phyloP scores from a whole-genome alignment of 2,888 invertebrate genomes.

The Taenaris catops region DNA sequence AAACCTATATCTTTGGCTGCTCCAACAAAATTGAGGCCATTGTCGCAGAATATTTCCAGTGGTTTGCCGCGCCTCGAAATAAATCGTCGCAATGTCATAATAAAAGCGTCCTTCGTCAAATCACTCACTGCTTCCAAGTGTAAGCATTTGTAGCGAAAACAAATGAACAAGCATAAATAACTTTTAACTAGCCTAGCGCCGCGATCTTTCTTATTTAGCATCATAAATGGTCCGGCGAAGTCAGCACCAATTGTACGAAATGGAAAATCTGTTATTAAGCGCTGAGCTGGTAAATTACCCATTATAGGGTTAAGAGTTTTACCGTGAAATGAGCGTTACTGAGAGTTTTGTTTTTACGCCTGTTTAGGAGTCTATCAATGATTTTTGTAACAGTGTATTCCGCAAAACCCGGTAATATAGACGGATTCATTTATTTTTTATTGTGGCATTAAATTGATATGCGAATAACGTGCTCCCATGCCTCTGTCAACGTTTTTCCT shows the following conservation, averaged over 20 bases:
- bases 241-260: slow-evolving; percentile 7
- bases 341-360: not conserved
- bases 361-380: not conserved
- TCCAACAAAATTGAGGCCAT: slow-evolving; percentile 24
- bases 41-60: slow-evolving; percentile 30
- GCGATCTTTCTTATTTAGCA: slow-evolving; percentile 8
- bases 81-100: slow-evolving; percentile 29
- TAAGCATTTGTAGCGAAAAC: slow-evolving; percentile 26
- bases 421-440: too few species aligned
- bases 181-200: slow-evolving; percentile 4
- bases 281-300: slow-evolving; percentile 4
- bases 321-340: slow-evolving; percentile 6
- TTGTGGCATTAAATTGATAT: too few species aligned
- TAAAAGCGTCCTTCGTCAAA: slow-evolving; percentile 27
- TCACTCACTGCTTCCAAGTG: slow-evolving; percentile 30
- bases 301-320: slow-evolving; percentile 8
- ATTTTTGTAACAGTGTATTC: too few species aligned
- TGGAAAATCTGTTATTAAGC: slow-evolving; percentile 8
- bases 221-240: slow-evolving; percentile 12
- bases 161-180: slow-evolving; percentile 23
- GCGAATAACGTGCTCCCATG: too few species aligned
- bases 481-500: too few species aligned
- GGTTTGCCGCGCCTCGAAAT: slow-evolving; percentile 31
- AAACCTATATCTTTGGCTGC: not conserved
- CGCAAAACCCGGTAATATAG: too few species aligned